Base-by-base conservation (phyloP, 2,797 vertebrate genomes). In the Schizothorax lantsangensis region DNA sequence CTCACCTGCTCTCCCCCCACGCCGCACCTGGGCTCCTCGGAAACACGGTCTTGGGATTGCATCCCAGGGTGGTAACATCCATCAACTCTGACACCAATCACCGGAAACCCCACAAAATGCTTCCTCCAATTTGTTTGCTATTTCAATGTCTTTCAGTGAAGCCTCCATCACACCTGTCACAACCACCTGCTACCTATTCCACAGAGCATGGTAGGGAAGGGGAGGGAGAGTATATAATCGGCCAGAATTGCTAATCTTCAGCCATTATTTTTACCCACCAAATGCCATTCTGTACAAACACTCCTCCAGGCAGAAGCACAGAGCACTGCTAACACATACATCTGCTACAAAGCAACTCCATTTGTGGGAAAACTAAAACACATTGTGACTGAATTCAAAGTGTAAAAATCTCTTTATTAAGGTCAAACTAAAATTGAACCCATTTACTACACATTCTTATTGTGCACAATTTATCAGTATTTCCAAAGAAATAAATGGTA, bases 151-250 rank as follows among this genome's bases (percentile, higher is more conserved):
- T 92, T 92, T 91, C 89, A 89, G 84, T 81, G 78, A 88, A 91
- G 93, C 90, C 89, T 92, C 90, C 90, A 87, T 94, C 91, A 66
- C 92, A 92, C 91, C 92, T 94, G 92, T 93, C 92, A 91, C 88
- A 87, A 85, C 87, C 88, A 91, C 93, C 91, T 92, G 88, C 91
- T 92, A 93, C 88, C 89, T 84, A 80, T 72, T 88, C 87, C 88
- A 69, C 86, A 45, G 45, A 78, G 72, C 78, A 79, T 15, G 68
- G 78, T 14, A 83, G 79, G 90, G 92, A 91, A 91, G 89, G 89
- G 89, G 88, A 86, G 85, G 66, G 66, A 88, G 87, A 83, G 90
- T 89, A 92, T 92, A 91, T 91, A 91, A 93, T 91, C 91, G 88
- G 91, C 90, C 40, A 71, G 57, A 64, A 92, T 91, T 93, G 92